These are phyloP conservation scores for Chelon auratus DNA, from an alignment of 2,797 vertebrate genomes.

Conservation along the genomic window DNA sequence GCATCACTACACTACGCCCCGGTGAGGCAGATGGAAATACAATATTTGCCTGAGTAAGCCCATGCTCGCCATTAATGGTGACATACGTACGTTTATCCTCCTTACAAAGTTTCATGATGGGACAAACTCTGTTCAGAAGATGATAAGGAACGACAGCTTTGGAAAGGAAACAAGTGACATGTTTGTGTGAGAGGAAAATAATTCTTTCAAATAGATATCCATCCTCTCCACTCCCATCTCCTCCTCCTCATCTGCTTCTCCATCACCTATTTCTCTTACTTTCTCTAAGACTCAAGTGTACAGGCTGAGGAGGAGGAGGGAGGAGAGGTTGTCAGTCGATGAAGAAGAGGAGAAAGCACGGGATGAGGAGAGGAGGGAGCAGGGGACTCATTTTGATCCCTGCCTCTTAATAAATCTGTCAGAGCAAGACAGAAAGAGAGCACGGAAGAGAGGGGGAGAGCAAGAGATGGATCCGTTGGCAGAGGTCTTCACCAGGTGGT, in stretches of 20 bases:
- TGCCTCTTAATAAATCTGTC: conserved; percentile 80
- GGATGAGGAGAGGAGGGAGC: conserved; percentile 62
- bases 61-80: background rate
- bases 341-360: conserved; percentile 57
- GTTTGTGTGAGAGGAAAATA: conserved; percentile 22
- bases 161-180: conserved; percentile 18
- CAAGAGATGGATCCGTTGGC: conserved; percentile 48
- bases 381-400: conserved; percentile 69
- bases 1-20: conserved; percentile 10
- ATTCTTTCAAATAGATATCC: conserved; percentile 47
- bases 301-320: conserved; percentile 33
- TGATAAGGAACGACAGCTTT: conserved; percentile 33
- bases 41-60: conserved; percentile 31
- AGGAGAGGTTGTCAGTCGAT: conserved; percentile 65
- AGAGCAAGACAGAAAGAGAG: conserved; percentile 68
- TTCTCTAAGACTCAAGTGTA: conserved; percentile 43
- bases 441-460: conserved; percentile 39
- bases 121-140: conserved; percentile 24
- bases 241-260: conserved; percentile 31
- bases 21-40: conserved; percentile 33
- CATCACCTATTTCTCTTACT: conserved; percentile 38
- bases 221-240: conserved; percentile 24
- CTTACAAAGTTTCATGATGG: conserved; percentile 37
- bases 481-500: conserved; percentile 70
- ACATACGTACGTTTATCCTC: conserved; percentile 21